Evolutionary conservation across 1,140 invertebrate species (phyloP).

Genomic region (Onthophagus taurus): DNA sequence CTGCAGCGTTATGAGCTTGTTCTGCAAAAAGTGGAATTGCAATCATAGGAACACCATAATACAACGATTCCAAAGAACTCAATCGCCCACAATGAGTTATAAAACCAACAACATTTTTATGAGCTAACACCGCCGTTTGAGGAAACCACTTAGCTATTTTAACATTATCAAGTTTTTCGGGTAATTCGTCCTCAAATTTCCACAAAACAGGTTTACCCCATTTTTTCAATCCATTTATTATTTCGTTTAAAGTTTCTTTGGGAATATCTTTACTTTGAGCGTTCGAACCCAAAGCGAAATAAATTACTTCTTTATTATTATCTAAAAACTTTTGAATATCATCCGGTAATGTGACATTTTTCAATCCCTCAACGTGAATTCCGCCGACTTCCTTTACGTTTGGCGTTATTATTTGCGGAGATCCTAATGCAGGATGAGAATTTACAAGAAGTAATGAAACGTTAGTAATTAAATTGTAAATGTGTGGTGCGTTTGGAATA

Average conservation of each 20-base stretch:
- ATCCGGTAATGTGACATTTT: slow-evolving; percentile 31
- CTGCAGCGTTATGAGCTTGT: slow-evolving; percentile 40
- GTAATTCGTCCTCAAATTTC: slow-evolving; percentile 50
- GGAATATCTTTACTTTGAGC: slow-evolving; percentile 40
- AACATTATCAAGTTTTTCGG: slow-evolving; percentile 41
- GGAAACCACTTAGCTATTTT: slow-evolving; percentile 52
- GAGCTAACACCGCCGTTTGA: slow-evolving; percentile 47
- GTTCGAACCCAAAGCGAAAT: slow-evolving; percentile 58
- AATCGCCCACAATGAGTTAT: no score
- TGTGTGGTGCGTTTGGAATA: slow-evolving; percentile 38
- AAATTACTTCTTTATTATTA: slow-evolving; percentile 50
- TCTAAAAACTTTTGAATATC: slow-evolving; percentile 49
- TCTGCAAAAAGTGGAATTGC: slow-evolving; percentile 45
- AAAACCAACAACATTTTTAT: neutral
- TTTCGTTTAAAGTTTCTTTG: slow-evolving; percentile 37
- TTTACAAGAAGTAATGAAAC: slow-evolving; percentile 45
- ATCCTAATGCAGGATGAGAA: slow-evolving; percentile 44
- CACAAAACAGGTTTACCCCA: slow-evolving; percentile 50
- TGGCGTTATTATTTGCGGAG: slow-evolving; percentile 44
- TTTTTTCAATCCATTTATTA: slow-evolving; percentile 44
- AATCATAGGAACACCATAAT: slow-evolving; percentile 43
- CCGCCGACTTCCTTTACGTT: slow-evolving; percentile 45
- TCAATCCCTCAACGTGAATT: slow-evolving; percentile 37
- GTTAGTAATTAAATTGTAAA: slow-evolving; percentile 42
- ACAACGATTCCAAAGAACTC: slow-evolving; percentile 42